Evolutionary conservation across 2,797 vertebrate genomes (phyloP), one percentile per base, ranked within the genome.

Genomic region (Sebastes iracundus): DNA sequence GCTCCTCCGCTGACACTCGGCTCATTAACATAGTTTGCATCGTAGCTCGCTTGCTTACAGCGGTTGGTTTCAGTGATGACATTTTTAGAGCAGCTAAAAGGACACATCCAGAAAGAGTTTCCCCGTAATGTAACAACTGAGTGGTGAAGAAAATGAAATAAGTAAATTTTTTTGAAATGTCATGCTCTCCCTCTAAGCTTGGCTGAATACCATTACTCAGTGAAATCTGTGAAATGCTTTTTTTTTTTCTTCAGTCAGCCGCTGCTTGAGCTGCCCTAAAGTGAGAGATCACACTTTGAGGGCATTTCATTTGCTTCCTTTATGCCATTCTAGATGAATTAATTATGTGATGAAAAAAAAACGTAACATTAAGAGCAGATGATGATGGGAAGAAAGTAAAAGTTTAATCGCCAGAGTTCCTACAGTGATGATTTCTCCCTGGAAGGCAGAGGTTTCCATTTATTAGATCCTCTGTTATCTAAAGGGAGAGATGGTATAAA

Each of bases 1-100:
- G 67, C 16, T 49, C 22, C 52, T 66, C 46, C 6, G 28, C 46
- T 7, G 70, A 49, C 67, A 33, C 66, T 14, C 6, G 8, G 33
- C 76, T 78, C 42, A 14, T 78, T 86, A 75, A 49, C 23, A 58
- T 46, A 25, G 49, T 60, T 46, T 42, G 70, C 4, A 35, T 62
- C 14, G 59, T 2, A 4, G 38, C 53, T 59, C 22, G 4, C 62
- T 30, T 6, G 71, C 64, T 67, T 7, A 35, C 65, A 75, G 63
- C 70, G 2, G 18, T 32, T 35, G 28, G 25, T 60, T 60, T 71
- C 79, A n/a, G 27, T 2, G 27, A 25, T 77, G 84, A 82, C 86
- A 85, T 85, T 87, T 76, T 32, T 33, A 16, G 27, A 18, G 59
- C 6, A 67, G 63, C 68, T 60, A 49, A 81, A 87, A 42, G 73